A percentile compares a stretch with the other conserved stretches of the same genome.
phyloP scores from a whole-genome alignment of 1,140 invertebrate genomes.

The Microplitis demolitor region DNA sequence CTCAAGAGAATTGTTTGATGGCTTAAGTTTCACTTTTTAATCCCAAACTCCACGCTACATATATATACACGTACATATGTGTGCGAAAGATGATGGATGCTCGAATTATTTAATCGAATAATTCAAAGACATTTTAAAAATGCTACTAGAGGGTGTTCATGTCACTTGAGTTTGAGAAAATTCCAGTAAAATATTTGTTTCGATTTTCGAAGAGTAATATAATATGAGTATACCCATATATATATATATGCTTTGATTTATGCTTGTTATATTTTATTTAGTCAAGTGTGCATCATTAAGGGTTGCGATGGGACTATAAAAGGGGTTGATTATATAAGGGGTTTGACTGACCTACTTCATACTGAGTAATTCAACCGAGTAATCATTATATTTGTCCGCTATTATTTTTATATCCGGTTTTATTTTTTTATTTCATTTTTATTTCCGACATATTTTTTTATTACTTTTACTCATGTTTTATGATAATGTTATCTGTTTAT shows the following conservation, averaged over 20 bases:
- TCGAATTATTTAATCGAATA: constrained; percentile 19
- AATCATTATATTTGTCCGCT: no score
- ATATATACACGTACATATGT: no score
- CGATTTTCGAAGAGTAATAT: neutral
- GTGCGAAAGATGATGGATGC: neutral
- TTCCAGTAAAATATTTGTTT: neutral
- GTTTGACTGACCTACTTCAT: constrained; percentile 1
- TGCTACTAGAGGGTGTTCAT: neutral
- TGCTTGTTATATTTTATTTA: neutral
- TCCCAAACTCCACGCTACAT: no score
- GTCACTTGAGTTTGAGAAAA: neutral
- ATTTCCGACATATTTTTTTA: no score
- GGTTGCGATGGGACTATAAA: neutral
- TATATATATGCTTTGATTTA: neutral
- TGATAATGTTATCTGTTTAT: no score
- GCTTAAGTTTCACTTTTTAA: neutral
- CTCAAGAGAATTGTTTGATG: constrained; percentile 24
- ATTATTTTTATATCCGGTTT: no score
- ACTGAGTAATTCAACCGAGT: neutral
- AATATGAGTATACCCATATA: neutral
- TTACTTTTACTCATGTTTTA: no score
- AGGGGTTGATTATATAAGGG: neutral
- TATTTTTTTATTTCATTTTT: no score
- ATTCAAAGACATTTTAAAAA: neutral
- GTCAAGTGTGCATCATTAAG: constrained; percentile 1